phyloP scores from a whole-genome alignment of 2,113 vertebrate genomes.

The Ammodytes dubius region DNA sequence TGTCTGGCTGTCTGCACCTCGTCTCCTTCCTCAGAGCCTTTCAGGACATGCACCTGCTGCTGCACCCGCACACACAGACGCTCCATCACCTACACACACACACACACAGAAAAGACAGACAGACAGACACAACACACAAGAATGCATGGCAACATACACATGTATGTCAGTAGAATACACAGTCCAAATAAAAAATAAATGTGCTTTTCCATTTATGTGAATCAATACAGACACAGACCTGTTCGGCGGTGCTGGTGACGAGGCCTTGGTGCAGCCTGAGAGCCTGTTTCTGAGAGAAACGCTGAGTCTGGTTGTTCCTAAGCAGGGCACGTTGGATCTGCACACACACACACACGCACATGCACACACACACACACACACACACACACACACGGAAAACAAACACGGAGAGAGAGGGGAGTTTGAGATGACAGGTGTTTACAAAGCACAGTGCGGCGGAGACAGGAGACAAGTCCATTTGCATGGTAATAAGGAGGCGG shows the following conservation, averaged over 20 bases:
- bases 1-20: conserved; percentile 90
- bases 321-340: conserved; percentile 92
- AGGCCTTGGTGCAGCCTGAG: conserved; percentile 91
- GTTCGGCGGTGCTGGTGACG: conserved; percentile 92
- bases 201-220: conserved; percentile 69
- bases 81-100: conserved; percentile 86
- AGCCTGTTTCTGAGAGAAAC: conserved; percentile 91
- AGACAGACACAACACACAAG: not conserved
- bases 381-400: not conserved
- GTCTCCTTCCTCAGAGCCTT: conserved; percentile 86
- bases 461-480: conserved; percentile 68
- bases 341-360: conserved; percentile 28
- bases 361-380: conserved; percentile 29
- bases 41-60: conserved; percentile 89
- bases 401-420: conserved; percentile 21
- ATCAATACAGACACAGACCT: conserved; percentile 80
- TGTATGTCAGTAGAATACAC: not conserved
- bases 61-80: conserved; percentile 91
- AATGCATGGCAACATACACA: not conserved
- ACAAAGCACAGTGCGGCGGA: conserved; percentile 56
- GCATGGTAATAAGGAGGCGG: conserved; percentile 71
- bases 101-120: not conserved
- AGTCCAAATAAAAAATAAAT: not conserved
- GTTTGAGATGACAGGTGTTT: conserved; percentile 65
- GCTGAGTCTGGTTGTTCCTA: conserved; percentile 91